Conservation (phyloP, 2,113 vertebrate genomes). For the Empidonax traillii region DNA sequence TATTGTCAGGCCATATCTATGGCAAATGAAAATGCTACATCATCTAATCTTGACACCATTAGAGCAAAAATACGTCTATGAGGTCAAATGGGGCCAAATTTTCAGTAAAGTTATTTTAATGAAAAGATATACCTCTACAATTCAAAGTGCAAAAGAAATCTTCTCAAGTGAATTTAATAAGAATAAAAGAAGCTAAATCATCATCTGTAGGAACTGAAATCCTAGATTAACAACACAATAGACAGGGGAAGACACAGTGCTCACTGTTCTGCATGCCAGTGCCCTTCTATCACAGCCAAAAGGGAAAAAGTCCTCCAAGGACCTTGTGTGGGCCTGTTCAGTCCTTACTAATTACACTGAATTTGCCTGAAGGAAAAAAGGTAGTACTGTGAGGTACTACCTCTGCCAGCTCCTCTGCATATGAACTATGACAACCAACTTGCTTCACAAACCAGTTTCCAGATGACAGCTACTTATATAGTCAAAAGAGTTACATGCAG, state of each 20-base stretch:
- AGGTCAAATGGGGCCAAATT: conserved; percentile 1
- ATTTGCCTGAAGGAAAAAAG: accelerated
- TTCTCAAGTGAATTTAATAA: neutral
- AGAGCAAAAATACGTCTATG: neutral
- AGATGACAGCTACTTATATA: neutral
- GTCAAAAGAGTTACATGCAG: neutral
- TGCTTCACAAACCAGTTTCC: neutral
- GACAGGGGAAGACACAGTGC: neutral
- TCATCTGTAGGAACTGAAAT: neutral
- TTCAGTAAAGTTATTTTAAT: neutral
- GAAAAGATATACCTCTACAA: neutral
- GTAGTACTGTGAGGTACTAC: accelerated
- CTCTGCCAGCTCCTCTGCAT: neutral
- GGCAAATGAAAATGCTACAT: conserved; percentile 36
- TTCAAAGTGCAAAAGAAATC: neutral
- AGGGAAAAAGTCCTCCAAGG: neutral
- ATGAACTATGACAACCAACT: neutral
- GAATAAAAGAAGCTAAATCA: conserved; percentile 1
- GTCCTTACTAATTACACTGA: neutral
- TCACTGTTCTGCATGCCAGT: neutral
- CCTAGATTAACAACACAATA: neutral
- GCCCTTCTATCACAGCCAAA: neutral
- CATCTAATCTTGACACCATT: neutral
- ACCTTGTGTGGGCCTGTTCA: neutral
- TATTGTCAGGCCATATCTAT: neutral